phyloP scores from a whole-genome alignment of 2,113 vertebrate genomes.

The Cyprinodon brontotheroides region DNA sequence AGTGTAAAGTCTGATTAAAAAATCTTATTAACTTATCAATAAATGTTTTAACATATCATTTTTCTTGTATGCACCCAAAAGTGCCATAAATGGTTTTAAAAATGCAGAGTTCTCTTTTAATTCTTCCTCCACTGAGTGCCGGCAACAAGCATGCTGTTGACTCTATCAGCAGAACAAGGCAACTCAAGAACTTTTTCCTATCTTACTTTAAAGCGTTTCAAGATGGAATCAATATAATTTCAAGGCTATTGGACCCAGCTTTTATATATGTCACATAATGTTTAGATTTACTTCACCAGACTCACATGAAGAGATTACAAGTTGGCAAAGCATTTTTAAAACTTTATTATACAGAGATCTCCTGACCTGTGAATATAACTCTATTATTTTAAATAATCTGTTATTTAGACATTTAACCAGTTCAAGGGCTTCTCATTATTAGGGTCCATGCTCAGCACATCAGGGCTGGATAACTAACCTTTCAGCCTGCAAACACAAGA shows the following conservation, averaged over 20 bases:
- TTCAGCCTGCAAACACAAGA: slow-evolving; percentile 51
- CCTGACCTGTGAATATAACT: not conserved
- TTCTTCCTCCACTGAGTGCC: too few relatives aligned
- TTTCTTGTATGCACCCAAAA: too few relatives aligned
- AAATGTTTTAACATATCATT: too few relatives aligned
- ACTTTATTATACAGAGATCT: not conserved
- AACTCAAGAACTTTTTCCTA: not conserved
- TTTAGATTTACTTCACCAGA: not conserved
- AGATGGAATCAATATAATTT: not conserved
- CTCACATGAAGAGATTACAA: not conserved
- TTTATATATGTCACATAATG: too few relatives aligned
- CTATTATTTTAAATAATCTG: slow-evolving; percentile 4
- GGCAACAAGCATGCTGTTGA: too few relatives aligned
- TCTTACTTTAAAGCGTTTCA: not conserved
- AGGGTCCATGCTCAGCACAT: slow-evolving; percentile 33
- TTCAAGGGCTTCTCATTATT: slow-evolving; percentile 17
- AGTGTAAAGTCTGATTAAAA: too few relatives aligned
- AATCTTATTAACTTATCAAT: too few relatives aligned
- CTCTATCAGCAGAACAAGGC: too few relatives aligned
- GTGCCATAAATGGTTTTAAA: too few relatives aligned
- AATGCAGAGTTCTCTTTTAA: too few relatives aligned
- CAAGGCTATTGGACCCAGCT: not conserved
- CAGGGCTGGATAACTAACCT: slow-evolving; percentile 39
- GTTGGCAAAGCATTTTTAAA: not conserved
- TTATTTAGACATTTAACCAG: slow-evolving; percentile 6